Evolutionary conservation across 2,113 vertebrate genomes (phyloP).

Genomic region (Circaetus gallicus): DNA sequence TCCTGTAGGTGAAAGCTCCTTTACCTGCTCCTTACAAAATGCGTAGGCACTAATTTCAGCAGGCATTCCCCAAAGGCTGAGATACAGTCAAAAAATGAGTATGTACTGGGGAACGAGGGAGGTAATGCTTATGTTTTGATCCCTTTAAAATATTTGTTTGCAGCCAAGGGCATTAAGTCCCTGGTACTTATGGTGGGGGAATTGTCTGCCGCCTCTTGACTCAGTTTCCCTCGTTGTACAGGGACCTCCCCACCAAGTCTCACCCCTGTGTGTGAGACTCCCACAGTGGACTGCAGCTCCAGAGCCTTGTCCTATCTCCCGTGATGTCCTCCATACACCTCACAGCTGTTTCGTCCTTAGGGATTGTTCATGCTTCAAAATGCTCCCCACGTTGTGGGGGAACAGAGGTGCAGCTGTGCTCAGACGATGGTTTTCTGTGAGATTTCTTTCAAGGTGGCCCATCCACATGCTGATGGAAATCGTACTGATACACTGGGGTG

Average conservation of each 20-base stretch:
- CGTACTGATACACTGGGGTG: background rate
- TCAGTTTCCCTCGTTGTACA: accelerated
- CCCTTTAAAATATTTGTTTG: background rate
- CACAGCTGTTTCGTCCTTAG: background rate
- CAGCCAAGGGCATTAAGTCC: background rate
- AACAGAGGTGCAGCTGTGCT: background rate
- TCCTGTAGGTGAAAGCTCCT: background rate
- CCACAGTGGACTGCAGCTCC: background rate
- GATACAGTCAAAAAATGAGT: background rate
- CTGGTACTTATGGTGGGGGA: background rate
- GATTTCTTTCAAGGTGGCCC: background rate
- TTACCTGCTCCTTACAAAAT: background rate
- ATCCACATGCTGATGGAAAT: background rate
- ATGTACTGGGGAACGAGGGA: background rate
- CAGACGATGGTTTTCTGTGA: background rate
- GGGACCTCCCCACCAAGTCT: background rate
- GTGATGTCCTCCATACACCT: background rate
- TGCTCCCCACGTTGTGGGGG: background rate
- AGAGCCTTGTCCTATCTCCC: background rate
- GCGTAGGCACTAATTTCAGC: background rate
- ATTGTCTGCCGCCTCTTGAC: background rate
- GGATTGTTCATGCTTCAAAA: background rate
- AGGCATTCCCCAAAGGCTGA: background rate
- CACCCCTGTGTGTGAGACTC: background rate
- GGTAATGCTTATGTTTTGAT: background rate